Conservation (phyloP, 2,797 vertebrate species). For the Chelidonichthys spinosus region DNA sequence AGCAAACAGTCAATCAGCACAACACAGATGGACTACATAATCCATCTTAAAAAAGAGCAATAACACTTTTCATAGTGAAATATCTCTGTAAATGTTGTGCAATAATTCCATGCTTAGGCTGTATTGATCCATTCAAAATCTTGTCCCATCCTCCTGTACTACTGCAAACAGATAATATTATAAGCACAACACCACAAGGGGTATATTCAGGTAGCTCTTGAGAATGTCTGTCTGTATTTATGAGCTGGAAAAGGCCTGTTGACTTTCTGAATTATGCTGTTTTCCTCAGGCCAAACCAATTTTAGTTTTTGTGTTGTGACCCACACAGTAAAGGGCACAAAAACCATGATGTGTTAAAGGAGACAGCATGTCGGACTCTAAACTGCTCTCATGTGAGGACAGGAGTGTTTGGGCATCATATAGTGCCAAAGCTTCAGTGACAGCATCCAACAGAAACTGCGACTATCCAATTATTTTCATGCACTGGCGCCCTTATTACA, state of each 20-base stretch:
- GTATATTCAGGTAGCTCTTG: conserved; percentile 64
- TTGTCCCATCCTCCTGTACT: conserved; percentile 13
- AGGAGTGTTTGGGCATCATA: conserved; percentile 57
- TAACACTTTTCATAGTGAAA: conserved; percentile 23
- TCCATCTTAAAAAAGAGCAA: conserved; percentile 11
- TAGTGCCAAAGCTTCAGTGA: conserved; percentile 43
- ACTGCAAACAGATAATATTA: conserved; percentile 49
- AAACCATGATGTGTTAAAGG: conserved; percentile 62
- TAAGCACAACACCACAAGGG: conserved; percentile 55
- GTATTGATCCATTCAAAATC: conserved; percentile 46
- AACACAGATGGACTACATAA: background rate
- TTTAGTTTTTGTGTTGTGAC: conserved; percentile 70
- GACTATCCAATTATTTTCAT: conserved; percentile 77
- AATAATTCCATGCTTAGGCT: conserved; percentile 30
- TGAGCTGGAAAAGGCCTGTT: conserved; percentile 72
- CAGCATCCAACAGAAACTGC: too few species aligned
- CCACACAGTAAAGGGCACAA: conserved; percentile 61
- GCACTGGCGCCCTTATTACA: conserved; percentile 66
- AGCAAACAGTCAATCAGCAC: conserved; percentile 29
- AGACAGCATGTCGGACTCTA: conserved; percentile 71
- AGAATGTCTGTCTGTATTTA: conserved; percentile 71
- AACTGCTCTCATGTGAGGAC: conserved; percentile 67
- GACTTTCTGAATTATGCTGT: conserved; percentile 75
- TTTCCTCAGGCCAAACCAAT: conserved; percentile 66
- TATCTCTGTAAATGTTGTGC: conserved; percentile 21